A percentile compares a stretch with the other conserved stretches of the same genome.
Evolutionary conservation across 1,140 invertebrate genomes (phyloP).

Genomic region (Choristoneura fumiferana): DNA sequence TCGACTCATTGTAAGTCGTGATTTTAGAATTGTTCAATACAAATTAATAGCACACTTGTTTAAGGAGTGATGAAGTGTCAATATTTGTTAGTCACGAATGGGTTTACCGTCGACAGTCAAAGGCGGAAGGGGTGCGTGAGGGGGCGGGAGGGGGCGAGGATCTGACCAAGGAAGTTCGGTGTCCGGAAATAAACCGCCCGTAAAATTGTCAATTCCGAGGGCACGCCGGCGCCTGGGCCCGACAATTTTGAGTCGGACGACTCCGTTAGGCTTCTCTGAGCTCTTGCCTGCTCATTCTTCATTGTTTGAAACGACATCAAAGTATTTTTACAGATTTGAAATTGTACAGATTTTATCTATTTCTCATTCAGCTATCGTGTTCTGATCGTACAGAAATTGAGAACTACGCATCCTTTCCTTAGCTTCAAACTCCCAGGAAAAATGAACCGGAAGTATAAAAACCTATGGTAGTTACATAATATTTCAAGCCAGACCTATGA

Average conservation of each 20-base stretch:
- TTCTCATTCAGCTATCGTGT: too few species aligned
- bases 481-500: background rate
- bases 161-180: slow-evolving; percentile 69
- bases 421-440: too few species aligned
- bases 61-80: slow-evolving; percentile 22
- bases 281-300: slow-evolving; percentile 22
- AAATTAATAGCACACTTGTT: slow-evolving; percentile 7
- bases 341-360: too few species aligned
- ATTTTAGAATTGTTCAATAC: too few species aligned
- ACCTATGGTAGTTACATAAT: background rate
- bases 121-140: slow-evolving; percentile 37
- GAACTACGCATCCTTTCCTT: too few species aligned
- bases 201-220: slow-evolving; percentile 82
- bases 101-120: slow-evolving; percentile 30
- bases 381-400: too few species aligned
- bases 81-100: slow-evolving; percentile 27
- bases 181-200: slow-evolving; percentile 80
- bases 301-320: slow-evolving; percentile 29
- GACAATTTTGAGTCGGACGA: slow-evolving; percentile 57
- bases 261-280: slow-evolving; percentile 27
- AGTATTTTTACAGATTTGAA: background rate
- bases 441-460: too few species aligned
- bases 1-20: too few species aligned
- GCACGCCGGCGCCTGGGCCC: slow-evolving; percentile 53
- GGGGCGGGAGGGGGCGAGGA: slow-evolving; percentile 39